Evolutionary conservation across 1,140 invertebrate genomes (phyloP).

Genomic region (Camponotus floridanus): DNA sequence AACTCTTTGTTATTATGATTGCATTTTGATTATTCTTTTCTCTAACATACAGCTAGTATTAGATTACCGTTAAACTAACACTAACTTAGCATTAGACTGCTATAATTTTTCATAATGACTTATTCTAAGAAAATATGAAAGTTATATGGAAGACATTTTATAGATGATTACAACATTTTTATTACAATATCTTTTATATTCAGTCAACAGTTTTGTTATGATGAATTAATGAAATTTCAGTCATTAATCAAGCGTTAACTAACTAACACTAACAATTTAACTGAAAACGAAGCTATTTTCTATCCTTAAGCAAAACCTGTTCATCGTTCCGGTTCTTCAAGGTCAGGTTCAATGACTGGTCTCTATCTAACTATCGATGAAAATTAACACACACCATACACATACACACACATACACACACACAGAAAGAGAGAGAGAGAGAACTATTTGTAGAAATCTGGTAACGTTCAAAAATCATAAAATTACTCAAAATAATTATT

Average conservation of each 20-base stretch:
- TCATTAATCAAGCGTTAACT: background rate
- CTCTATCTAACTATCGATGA: background rate
- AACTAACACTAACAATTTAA: background rate
- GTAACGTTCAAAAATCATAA: background rate
- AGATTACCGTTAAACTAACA: no score
- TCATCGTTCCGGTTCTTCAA: constrained; percentile 63
- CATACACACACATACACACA: no score
- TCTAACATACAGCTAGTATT: background rate
- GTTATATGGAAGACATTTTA: background rate
- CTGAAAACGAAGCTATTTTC: background rate
- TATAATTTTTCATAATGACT: background rate
- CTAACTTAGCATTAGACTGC: background rate
- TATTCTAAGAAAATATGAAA: background rate
- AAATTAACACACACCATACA: background rate
- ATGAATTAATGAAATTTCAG: background rate
- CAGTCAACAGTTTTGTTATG: background rate
- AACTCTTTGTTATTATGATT: background rate
- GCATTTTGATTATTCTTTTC: no score
- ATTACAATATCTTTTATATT: background rate
- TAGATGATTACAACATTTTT: background rate
- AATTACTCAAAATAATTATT: background rate
- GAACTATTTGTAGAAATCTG: background rate
- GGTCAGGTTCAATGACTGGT: constrained; percentile 69
- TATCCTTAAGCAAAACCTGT: constrained; percentile 42
- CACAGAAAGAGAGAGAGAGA: no score